Conservation (phyloP, 2,797 vertebrate species). For the Hypotaenidia okinawae region DNA sequence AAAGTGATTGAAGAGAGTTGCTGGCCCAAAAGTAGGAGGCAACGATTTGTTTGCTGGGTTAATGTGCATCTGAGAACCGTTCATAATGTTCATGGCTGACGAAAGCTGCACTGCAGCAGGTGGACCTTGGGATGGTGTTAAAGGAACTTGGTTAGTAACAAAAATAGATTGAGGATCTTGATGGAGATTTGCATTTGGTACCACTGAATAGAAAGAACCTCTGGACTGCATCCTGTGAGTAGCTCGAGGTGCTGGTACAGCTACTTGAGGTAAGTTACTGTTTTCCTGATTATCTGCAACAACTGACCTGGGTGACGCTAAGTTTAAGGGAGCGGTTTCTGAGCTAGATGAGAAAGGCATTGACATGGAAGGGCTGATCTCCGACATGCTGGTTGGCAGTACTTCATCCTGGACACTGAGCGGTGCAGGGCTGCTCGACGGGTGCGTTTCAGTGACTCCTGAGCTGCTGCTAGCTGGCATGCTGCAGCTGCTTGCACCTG, state of each 20-base stretch:
- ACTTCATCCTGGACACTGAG: conserved; percentile 75
- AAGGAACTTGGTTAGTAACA: conserved; percentile 85
- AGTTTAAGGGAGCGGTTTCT: conserved; percentile 84
- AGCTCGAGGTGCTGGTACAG: conserved; percentile 88
- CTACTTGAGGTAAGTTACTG: conserved; percentile 93
- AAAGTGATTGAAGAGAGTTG: conserved; percentile 95
- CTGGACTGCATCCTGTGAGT: conserved; percentile 94
- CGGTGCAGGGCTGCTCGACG: conserved; percentile 77
- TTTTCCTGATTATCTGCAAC: conserved; percentile 86
- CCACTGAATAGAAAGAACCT: conserved; percentile 91
- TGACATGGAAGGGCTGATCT: conserved; percentile 76
- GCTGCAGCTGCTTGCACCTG: conserved; percentile 65
- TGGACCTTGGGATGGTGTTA: conserved; percentile 83
- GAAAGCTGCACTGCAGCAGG: conserved; percentile 87
- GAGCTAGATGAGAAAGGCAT: conserved; percentile 86
- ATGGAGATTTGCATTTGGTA: conserved; percentile 83
- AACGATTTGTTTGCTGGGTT: conserved; percentile 90
- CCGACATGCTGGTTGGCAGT: conserved; percentile 74
- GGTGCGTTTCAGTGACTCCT: conserved; percentile 71
- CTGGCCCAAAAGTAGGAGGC: conserved; percentile 90
- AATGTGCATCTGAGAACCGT: conserved; percentile 96
- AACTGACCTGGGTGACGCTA: conserved; percentile 80
- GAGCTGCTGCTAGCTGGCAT: conserved; percentile 79
- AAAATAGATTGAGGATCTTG: conserved; percentile 93
- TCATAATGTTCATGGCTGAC: conserved; percentile 91